Evolutionary conservation across 2,888 invertebrate species (phyloP).

Genomic region (Rhodophaea formosa): DNA sequence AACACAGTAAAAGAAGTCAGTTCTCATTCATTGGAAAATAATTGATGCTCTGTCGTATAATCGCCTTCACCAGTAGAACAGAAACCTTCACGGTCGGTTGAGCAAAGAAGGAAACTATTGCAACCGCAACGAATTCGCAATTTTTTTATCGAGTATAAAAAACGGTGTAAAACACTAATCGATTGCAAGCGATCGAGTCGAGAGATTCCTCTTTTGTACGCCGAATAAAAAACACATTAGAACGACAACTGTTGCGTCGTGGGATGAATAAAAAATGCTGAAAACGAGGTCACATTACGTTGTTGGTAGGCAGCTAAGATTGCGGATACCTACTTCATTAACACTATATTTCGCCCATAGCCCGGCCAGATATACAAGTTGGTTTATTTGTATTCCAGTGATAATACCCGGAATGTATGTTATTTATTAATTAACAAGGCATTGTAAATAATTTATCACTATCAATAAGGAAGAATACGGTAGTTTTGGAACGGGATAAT

Average conservation of each 20-base stretch:
- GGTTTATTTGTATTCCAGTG: background rate
- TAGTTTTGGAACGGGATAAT: background rate
- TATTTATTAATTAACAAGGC: background rate
- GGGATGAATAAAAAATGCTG: conserved; percentile 44
- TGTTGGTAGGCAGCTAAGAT: conserved; percentile 35
- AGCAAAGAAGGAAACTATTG: conserved; percentile 43
- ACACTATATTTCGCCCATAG: background rate
- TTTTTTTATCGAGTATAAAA: conserved; percentile 36
- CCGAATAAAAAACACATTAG: conserved; percentile 32
- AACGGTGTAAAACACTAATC: conserved; percentile 41
- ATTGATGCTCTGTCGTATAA: conserved; percentile 11
- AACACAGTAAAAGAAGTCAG: conserved; percentile 3
- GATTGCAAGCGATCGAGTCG: conserved; percentile 37
- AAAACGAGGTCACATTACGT: conserved; percentile 47
- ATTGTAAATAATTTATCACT: background rate
- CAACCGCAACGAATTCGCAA: conserved; percentile 37
- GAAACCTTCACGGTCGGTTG: conserved; percentile 44
- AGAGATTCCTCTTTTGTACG: conserved; percentile 35
- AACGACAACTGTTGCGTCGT: conserved; percentile 32
- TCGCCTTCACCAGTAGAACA: conserved; percentile 23
- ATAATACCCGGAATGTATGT: background rate
- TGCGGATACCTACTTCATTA: background rate
- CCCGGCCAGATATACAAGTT: background rate
- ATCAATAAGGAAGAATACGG: background rate
- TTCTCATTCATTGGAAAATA: conserved; percentile 16